Percentiles rank a stretch among this genome's conserved stretches.
Evolutionary conservation across 2,888 invertebrate species (phyloP).

Genomic region (Polylopha cassiicola): DNA sequence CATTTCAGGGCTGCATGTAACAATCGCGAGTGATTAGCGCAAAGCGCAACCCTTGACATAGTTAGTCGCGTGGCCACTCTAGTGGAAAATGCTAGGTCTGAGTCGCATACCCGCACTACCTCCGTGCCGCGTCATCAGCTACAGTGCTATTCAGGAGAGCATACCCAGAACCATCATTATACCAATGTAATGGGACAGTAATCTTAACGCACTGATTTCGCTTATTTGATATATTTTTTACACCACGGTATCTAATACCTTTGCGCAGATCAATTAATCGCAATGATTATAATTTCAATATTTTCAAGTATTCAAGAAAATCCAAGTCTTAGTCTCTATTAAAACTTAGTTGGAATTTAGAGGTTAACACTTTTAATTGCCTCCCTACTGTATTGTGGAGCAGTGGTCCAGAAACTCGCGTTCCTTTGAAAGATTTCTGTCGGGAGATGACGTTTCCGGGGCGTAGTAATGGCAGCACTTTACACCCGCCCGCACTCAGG

Average conservation of each 20-base stretch:
- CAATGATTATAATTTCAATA: no score
- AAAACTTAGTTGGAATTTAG: constrained; percentile 7
- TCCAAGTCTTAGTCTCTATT: no score
- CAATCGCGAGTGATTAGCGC: constrained; percentile 65
- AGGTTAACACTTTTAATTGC: constrained; percentile 23
- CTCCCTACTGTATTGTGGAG: constrained; percentile 51
- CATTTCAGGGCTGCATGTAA: constrained; percentile 61
- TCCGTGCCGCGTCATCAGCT: constrained; percentile 10
- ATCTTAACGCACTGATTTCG: no score
- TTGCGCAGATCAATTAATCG: neutral
- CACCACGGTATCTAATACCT: no score
- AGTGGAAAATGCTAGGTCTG: constrained; percentile 70
- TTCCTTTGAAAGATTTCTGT: constrained; percentile 60
- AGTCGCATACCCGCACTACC: constrained; percentile 45
- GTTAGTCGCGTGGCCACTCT: constrained; percentile 65
- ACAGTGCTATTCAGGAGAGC: no score
- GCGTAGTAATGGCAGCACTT: constrained; percentile 69
- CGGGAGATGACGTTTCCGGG: constrained; percentile 45
- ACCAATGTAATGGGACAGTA: no score
- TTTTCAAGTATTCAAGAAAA: no score
- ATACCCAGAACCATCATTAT: no score
- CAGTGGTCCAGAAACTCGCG: constrained; percentile 60
- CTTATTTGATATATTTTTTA: no score
- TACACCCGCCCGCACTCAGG: constrained; percentile 69
- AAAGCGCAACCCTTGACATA: constrained; percentile 72